These are phyloP conservation scores for Etheostoma cragini DNA, from an alignment of 2,113 vertebrate species.

Conservation along the genomic window DNA sequence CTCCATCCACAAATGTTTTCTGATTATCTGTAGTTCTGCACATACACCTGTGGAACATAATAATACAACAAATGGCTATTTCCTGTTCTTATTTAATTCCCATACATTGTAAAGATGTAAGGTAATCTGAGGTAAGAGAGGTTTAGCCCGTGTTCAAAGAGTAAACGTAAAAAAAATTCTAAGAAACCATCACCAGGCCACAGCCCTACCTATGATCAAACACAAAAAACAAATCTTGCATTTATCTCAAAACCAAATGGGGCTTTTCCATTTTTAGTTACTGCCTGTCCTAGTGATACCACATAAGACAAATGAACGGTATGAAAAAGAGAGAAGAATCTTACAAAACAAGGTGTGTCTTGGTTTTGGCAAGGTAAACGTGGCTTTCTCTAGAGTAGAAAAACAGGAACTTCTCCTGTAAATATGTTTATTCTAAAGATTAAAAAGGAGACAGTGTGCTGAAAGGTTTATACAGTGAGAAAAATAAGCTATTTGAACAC, in stretches of 20 bases:
- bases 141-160: slow-evolving; percentile 18
- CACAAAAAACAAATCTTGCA: slow-evolving; percentile 52
- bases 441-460: not conserved
- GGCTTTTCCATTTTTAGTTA: slow-evolving; percentile 74
- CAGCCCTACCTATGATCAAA: slow-evolving; percentile 66
- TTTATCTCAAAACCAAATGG: slow-evolving; percentile 70
- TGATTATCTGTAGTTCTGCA: not conserved
- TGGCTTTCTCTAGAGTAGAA: slow-evolving; percentile 27
- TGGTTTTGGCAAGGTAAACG: slow-evolving; percentile 44
- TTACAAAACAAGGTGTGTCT: slow-evolving; percentile 70
- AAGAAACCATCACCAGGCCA: slow-evolving; percentile 71
- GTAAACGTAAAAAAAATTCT: slow-evolving; percentile 65
- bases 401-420: slow-evolving; percentile 50
- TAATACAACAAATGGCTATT: not conserved
- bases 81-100: not conserved
- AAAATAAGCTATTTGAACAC: too few species aligned
- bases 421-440: slow-evolving; percentile 20
- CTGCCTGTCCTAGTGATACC: slow-evolving; percentile 64
- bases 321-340: slow-evolving; percentile 30
- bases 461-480: not conserved
- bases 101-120: not conserved
- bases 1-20: not conserved
- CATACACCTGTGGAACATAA: not conserved
- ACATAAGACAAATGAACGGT: slow-evolving; percentile 74
- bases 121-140: slow-evolving; percentile 11